Conservation (phyloP, 2,888 invertebrate genomes). For the Cecidostiba fungosa region DNA sequence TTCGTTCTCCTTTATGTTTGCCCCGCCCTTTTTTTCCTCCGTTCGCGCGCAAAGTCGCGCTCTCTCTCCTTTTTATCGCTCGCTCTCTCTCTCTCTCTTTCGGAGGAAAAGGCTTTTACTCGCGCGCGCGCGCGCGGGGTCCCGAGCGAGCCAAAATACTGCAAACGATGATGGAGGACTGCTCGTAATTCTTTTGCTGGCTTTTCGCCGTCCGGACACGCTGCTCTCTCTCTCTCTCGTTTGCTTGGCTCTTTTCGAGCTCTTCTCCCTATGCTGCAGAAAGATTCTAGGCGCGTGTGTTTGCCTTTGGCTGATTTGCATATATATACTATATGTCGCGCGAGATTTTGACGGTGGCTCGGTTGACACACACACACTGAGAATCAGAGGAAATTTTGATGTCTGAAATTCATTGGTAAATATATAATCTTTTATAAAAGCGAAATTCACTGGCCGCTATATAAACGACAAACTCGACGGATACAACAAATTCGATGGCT, state of each 20-base stretch:
- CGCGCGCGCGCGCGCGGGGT: not conserved
- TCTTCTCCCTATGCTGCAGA: no score
- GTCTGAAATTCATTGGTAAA: no score
- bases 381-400: no score
- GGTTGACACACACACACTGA: no score
- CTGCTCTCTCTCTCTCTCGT: no score
- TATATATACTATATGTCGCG: no score
- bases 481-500: conserved; percentile 15
- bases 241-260: not conserved
- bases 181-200: conserved; percentile 44
- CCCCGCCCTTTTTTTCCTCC: not conserved
- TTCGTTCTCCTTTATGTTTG: not conserved
- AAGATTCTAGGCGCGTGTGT: not conserved
- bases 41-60: not conserved
- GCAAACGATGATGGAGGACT: conserved; percentile 53
- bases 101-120: conserved; percentile 21
- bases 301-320: not conserved
- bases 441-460: no score
- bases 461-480: not conserved
- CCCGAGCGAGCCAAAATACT: conserved; percentile 47
- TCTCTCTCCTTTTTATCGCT: conserved; percentile 15
- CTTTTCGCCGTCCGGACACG: conserved; percentile 8
- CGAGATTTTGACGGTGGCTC: no score
- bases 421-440: no score
- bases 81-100: not conserved